These are phyloP conservation scores for Drosophila tripunctata DNA, from an alignment of 2,888 invertebrate species.

Conservation along the genomic window DNA sequence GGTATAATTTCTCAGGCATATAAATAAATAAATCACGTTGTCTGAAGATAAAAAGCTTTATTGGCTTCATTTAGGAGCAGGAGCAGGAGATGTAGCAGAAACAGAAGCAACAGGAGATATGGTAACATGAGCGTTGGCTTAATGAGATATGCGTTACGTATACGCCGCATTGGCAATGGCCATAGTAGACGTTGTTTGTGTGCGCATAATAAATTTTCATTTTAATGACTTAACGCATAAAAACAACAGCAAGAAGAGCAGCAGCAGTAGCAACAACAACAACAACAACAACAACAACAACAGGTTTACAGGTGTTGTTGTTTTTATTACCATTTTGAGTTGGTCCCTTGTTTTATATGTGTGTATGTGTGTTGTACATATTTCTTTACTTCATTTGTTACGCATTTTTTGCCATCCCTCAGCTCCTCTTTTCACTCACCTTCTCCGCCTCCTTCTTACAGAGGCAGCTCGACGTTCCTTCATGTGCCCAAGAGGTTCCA, in stretches of 20 bases:
- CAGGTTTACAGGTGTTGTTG: conserved; percentile 70
- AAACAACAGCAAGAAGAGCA: conserved; percentile 50
- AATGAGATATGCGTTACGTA: conserved; percentile 67
- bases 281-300: conserved; percentile 38
- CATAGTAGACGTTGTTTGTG: conserved; percentile 19
- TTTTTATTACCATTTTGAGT: conserved; percentile 68
- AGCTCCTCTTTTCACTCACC: neutral
- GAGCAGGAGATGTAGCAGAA: conserved; percentile 12
- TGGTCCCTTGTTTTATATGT: conserved; percentile 18
- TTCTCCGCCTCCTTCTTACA: neutral
- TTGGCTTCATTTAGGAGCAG: conserved; percentile 68
- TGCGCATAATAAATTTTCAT: conserved; percentile 81
- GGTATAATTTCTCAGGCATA: conserved; percentile 64
- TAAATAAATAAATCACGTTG: conserved; percentile 77
- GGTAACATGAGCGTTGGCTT: conserved; percentile 42
- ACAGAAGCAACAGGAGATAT: conserved; percentile 14
- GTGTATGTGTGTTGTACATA: conserved; percentile 44
- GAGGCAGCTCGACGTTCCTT: neutral
- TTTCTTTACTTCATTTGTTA: conserved; percentile 74
- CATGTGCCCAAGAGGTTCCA: conserved; percentile 60
- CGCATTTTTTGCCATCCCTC: conserved; percentile 45
- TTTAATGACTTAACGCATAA: conserved; percentile 77
- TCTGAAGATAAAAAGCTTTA: conserved; percentile 75
- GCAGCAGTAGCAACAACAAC: no score
- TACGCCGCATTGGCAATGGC: conserved; percentile 56